A percentile compares a stretch with the other conserved stretches of the same genome.
These are phyloP conservation scores for Oscheius myriophilus DNA, from an alignment of 2,888 invertebrate species.

Conservation along the genomic window DNA sequence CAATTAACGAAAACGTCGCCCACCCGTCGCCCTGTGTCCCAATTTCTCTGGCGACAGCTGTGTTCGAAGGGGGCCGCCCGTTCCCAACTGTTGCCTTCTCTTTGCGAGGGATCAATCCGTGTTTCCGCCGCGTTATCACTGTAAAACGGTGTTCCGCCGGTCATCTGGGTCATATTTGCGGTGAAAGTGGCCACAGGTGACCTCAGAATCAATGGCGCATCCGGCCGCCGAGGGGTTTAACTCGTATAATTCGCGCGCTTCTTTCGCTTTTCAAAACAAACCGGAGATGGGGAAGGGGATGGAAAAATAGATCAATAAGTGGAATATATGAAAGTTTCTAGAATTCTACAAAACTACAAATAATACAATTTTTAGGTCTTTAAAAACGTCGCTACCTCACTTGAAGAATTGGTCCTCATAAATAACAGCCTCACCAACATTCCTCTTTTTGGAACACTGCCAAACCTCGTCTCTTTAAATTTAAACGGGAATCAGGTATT, in stretches of 20 bases:
- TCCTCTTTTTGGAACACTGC: conserved; percentile 52
- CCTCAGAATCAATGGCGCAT: conserved; percentile 20
- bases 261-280: no score
- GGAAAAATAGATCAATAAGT: conserved; percentile 1
- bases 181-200: conserved; percentile 13
- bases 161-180: conserved; percentile 20
- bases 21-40: background rate
- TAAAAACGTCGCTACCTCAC: conserved; percentile 28
- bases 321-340: no score
- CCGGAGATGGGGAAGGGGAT: background rate
- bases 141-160: background rate
- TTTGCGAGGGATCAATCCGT: no score
- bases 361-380: conserved; percentile 45
- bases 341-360: no score
- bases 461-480: conserved; percentile 43
- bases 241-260: no score
- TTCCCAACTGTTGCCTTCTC: no score
- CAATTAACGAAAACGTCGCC: background rate
- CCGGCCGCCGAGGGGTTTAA: no score
- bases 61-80: no score
- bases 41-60: no score
- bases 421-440: conserved; percentile 56
- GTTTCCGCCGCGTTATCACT: background rate
- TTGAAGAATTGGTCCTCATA: conserved; percentile 56
- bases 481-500: conserved; percentile 54